Evolutionary conservation across 2,797 vertebrate species (phyloP).

Genomic region (Pyrocephalus nanus): DNA sequence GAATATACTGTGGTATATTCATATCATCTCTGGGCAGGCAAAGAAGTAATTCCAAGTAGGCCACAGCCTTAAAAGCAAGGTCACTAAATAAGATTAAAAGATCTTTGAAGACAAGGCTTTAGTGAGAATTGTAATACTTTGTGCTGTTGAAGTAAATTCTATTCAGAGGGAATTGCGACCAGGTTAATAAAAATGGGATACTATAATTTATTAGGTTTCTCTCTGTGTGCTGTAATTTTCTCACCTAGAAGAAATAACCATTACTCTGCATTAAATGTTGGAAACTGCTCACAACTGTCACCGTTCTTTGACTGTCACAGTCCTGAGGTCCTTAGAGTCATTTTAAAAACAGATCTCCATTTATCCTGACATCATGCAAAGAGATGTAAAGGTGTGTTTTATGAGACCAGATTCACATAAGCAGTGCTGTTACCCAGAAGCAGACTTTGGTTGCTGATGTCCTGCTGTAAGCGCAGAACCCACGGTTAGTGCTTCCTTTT

Average conservation of each 20-base stretch:
- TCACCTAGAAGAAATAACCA: background rate
- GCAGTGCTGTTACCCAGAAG: background rate
- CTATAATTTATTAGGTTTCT: background rate
- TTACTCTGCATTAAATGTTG: background rate
- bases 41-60: background rate
- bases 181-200: background rate
- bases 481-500: background rate
- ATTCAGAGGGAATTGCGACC: background rate
- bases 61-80: background rate
- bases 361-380: background rate
- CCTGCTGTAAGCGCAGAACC: background rate
- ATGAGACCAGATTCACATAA: background rate
- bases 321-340: background rate
- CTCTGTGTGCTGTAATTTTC: background rate
- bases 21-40: background rate
- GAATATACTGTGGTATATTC: background rate
- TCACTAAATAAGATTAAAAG: background rate
- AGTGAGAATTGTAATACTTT: background rate
- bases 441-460: background rate
- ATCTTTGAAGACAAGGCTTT: background rate
- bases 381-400: background rate
- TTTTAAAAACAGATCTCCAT: background rate
- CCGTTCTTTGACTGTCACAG: background rate
- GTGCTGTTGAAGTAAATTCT: background rate
- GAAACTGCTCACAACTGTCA: background rate